These are phyloP conservation scores for Drosophila imparisetae DNA, from an alignment of 2,888 invertebrate genomes.

Conservation along the genomic window DNA sequence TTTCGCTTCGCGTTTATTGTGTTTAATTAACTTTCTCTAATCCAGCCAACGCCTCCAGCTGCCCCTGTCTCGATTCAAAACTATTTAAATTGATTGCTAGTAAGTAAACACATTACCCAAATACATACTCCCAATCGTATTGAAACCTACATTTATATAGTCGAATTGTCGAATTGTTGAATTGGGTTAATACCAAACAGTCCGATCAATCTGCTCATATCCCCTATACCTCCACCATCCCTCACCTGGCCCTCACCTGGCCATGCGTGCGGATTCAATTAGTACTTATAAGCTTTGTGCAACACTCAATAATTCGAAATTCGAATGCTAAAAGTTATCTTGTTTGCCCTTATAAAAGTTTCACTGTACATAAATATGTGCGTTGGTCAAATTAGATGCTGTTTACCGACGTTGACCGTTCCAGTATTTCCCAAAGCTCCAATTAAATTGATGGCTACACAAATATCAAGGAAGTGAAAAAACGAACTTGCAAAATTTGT, in stretches of 20 bases:
- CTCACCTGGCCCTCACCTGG: not conserved
- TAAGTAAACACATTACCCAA: not conserved
- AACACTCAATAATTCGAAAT: constrained; percentile 2
- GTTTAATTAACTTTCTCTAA: constrained; percentile 64
- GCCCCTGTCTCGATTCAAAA: constrained; percentile 30
- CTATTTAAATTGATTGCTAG: constrained; percentile 5
- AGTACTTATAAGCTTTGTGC: not conserved
- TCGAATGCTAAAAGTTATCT: not conserved
- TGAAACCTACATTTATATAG: not conserved
- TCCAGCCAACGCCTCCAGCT: constrained; percentile 35
- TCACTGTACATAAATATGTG: constrained; percentile 3
- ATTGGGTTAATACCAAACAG: constrained; percentile 6
- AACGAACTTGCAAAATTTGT: not conserved
- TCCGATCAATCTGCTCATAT: not conserved
- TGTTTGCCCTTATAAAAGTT: constrained; percentile 2
- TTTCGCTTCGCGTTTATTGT: constrained; percentile 15
- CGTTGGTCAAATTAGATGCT: not conserved
- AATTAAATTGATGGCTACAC: not conserved
- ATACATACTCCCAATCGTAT: not conserved
- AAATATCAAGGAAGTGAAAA: not conserved
- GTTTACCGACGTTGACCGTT: not conserved
- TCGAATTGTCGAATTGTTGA: not conserved
- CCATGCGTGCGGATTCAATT: constrained; percentile 6
- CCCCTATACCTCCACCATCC: not conserved
- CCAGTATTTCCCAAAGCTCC: not conserved